Evolutionary conservation across 35 echinoderm and acorn worm species (phyloP).

Genomic region (Patiria miniata): DNA sequence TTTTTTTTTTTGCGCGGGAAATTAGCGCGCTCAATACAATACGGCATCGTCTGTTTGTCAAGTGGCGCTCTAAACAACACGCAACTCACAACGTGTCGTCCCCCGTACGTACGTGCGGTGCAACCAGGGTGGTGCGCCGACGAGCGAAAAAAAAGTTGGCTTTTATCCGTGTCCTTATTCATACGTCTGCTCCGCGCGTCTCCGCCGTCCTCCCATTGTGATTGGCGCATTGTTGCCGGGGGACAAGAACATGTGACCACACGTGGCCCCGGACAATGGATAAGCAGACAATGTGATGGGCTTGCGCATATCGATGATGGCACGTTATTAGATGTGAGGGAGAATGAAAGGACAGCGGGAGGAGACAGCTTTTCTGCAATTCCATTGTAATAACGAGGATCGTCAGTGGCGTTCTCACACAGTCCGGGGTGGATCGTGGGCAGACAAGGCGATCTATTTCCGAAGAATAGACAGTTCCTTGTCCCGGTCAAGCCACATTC

Average conservation of each 20-base stretch:
- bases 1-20: slow-evolving; percentile 3
- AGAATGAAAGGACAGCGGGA: neutral
- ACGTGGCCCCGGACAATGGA: slow-evolving; percentile 21
- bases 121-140: neutral
- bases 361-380: neutral
- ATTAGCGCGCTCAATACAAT: neutral
- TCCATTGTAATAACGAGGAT: neutral
- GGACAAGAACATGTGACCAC: slow-evolving; percentile 22
- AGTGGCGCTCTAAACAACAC: slow-evolving; percentile 6
- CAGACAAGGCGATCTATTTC: too few species aligned
- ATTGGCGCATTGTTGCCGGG: slow-evolving; percentile 1
- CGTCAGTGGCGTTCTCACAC: slow-evolving; percentile 5
- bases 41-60: slow-evolving; percentile 13
- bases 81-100: neutral
- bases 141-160: slow-evolving; percentile 1
- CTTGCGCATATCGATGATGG: slow-evolving; percentile 12
- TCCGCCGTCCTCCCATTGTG: neutral
- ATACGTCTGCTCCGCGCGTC: slow-evolving; percentile 19
- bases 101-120: neutral
- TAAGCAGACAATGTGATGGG: slow-evolving; percentile 17
- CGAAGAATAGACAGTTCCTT: neutral
- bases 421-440: neutral
- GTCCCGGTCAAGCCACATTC: neutral
- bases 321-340: neutral
- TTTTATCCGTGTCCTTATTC: slow-evolving; percentile 29